phyloP scores from a whole-genome alignment of 2,888 invertebrate genomes.

The Tenthredo scrophulariae region DNA sequence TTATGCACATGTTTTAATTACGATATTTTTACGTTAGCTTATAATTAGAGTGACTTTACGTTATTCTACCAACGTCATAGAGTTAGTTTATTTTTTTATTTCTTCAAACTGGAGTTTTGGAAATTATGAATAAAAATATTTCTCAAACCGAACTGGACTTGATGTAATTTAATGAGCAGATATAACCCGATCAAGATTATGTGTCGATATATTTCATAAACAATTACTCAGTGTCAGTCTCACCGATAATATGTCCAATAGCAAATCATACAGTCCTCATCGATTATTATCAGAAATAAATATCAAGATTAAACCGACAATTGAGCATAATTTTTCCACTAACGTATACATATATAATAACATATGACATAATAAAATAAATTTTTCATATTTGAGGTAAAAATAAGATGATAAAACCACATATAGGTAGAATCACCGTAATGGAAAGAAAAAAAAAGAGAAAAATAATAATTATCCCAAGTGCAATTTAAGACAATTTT shows the following conservation, averaged over 20 bases:
- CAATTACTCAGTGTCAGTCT: neutral
- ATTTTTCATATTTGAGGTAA: neutral
- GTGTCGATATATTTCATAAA: conserved; percentile 17
- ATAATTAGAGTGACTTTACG: too few relatives aligned
- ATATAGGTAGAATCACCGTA: neutral
- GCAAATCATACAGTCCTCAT: neutral
- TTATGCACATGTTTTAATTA: neutral
- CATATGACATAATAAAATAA: neutral
- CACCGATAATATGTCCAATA: neutral
- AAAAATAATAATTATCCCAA: neutral
- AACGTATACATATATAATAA: neutral
- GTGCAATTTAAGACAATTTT: neutral
- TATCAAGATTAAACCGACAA: neutral
- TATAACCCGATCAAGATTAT: neutral
- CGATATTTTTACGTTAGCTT: neutral
- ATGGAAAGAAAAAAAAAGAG: neutral
- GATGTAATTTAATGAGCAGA: neutral
- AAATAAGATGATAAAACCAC: neutral
- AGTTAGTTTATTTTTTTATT: neutral
- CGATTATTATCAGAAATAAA: neutral
- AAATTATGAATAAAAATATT: neutral
- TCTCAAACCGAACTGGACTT: neutral
- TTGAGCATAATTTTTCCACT: neutral
- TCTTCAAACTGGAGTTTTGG: neutral
- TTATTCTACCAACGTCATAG: neutral